Conservation (phyloP, 1,140 invertebrate species). For the Drosophila quadrilineata region DNA sequence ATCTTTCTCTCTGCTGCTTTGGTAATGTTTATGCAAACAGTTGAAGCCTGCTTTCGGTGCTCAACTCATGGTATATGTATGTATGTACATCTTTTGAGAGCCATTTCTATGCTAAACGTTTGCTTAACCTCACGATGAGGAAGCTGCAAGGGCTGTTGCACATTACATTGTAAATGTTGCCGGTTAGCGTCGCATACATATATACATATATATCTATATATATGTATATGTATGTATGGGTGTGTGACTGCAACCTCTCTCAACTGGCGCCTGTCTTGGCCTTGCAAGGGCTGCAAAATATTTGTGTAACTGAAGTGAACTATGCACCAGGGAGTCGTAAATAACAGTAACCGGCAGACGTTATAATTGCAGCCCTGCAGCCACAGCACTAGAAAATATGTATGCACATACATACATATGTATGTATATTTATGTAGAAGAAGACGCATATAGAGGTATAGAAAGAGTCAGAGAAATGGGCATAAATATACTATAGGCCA, state of each 20-base stretch:
- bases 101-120: conserved; percentile 71
- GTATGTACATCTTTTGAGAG: conserved; percentile 27
- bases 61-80: not conserved
- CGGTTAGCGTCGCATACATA: too few species aligned
- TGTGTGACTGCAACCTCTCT: not conserved
- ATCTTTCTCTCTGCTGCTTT: too few species aligned
- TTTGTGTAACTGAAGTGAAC: too few species aligned
- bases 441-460: too few species aligned
- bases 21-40: conserved; percentile 69
- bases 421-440: too few species aligned
- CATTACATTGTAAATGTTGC: conserved; percentile 18
- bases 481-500: too few species aligned
- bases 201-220: too few species aligned
- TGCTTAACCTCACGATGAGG: conserved; percentile 52
- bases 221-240: too few species aligned
- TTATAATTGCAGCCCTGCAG: conserved; percentile 38
- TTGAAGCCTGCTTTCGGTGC: conserved; percentile 26
- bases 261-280: too few species aligned
- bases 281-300: not conserved
- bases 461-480: too few species aligned
- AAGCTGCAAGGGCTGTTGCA: conserved; percentile 2
- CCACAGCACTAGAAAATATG: conserved; percentile 7
- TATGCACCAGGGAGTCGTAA: conserved; percentile 44
- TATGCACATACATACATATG: too few species aligned
- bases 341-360: conserved; percentile 27